Conservation (phyloP, 2,888 invertebrate species). For the Bugula neritina region DNA sequence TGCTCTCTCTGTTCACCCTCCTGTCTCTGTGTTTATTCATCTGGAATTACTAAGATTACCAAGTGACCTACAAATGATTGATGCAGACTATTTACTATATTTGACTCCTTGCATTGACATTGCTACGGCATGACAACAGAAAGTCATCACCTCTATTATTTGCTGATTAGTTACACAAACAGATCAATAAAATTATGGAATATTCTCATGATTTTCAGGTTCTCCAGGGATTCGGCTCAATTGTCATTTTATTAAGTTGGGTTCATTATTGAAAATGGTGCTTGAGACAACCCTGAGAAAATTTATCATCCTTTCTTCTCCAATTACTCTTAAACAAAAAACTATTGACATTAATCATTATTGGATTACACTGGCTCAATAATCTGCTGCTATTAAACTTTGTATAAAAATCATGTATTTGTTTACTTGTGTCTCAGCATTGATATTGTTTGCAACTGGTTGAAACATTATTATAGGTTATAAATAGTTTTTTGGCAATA, state of each 20-base stretch:
- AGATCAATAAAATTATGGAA: constrained; percentile 8
- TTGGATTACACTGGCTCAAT: neutral
- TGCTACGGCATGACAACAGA: constrained; percentile 8
- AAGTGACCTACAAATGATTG: too few species aligned
- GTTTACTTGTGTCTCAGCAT: too few species aligned
- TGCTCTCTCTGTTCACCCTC: too few species aligned
- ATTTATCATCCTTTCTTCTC: neutral
- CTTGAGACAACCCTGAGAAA: constrained; percentile 19
- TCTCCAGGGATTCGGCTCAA: neutral
- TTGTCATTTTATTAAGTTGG: constrained; percentile 17
- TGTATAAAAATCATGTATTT: too few species aligned
- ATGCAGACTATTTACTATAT: neutral
- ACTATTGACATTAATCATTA: constrained; percentile 17
- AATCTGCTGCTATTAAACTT: neutral
- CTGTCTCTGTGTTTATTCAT: too few species aligned
- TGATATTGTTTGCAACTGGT: too few species aligned
- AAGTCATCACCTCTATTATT: neutral
- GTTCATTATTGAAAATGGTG: constrained; percentile 16
- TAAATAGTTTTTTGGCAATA: too few species aligned
- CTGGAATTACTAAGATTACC: too few species aligned
- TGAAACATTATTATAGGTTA: too few species aligned
- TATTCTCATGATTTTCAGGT: neutral
- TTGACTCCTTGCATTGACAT: neutral
- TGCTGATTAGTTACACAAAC: constrained; percentile 17
- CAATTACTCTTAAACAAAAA: neutral